Evolutionary conservation across 2,797 vertebrate species (phyloP).

Genomic region (Alexandromys oeconomus): DNA sequence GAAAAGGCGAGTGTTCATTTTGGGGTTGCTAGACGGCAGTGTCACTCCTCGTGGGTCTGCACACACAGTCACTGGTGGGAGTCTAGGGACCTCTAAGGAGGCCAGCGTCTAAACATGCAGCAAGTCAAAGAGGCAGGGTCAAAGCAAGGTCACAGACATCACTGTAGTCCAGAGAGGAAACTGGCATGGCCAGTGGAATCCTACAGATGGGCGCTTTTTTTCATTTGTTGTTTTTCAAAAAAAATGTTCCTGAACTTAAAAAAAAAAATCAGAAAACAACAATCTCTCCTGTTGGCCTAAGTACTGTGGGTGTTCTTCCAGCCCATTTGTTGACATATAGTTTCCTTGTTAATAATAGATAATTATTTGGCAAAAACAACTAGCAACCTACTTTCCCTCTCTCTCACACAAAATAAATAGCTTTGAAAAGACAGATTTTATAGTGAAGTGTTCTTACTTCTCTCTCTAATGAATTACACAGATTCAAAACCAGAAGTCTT

Average conservation of each 20-base stretch:
- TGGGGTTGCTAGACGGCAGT: background rate
- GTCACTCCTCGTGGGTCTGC: background rate
- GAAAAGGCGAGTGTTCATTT: conserved; percentile 39
- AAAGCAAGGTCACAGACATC: background rate
- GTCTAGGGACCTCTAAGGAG: conserved; percentile 44
- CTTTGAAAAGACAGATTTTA: conserved; percentile 34
- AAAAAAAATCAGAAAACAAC: conserved; percentile 72
- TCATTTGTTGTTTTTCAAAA: conserved; percentile 51
- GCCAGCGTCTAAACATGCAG: conserved; percentile 31
- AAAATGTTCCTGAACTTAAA: conserved; percentile 69
- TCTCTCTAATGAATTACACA: conserved; percentile 52
- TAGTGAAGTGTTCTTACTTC: background rate
- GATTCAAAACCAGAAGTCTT: conserved; percentile 42
- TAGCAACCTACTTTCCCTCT: conserved; percentile 65
- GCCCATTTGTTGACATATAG: conserved; percentile 78
- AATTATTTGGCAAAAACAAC: conserved; percentile 82
- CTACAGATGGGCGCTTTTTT: conserved; percentile 70
- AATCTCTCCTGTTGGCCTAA: conserved; percentile 77
- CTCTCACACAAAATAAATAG: conserved; percentile 62
- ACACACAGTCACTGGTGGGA: conserved; percentile 18
- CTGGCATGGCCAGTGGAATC: conserved; percentile 31
- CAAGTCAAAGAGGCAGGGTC: background rate
- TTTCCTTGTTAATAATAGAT: conserved; percentile 79
- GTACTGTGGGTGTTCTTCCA: conserved; percentile 67
- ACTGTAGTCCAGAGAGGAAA: conserved; percentile 23